Conservation (phyloP, 2,797 vertebrate species). For the Remorina albescens region DNA sequence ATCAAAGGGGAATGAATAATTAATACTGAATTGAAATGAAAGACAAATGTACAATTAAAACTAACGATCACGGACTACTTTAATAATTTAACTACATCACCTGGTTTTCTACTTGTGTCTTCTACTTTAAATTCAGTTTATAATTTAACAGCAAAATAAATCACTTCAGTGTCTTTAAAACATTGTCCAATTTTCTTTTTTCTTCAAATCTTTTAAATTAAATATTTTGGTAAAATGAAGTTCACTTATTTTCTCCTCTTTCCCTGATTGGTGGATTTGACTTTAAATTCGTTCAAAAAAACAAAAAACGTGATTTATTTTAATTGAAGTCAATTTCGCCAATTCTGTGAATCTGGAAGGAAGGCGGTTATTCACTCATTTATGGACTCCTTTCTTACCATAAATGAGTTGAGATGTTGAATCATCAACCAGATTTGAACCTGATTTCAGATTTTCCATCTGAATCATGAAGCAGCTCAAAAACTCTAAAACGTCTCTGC, state of each 20-base stretch:
- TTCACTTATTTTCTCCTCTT: background rate
- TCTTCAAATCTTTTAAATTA: background rate
- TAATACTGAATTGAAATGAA: background rate
- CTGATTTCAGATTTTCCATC: constrained; percentile 53
- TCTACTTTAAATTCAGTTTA: background rate
- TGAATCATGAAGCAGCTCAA: constrained; percentile 19
- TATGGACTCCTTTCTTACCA: background rate
- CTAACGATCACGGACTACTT: background rate
- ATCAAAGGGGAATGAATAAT: background rate
- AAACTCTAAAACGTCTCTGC: background rate
- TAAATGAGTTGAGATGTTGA: constrained; percentile 7
- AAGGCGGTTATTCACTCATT: background rate
- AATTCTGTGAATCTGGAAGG: background rate
- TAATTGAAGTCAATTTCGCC: background rate
- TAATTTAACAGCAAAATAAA: background rate
- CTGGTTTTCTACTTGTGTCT: background rate
- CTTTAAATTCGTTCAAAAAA: background rate
- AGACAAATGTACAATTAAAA: background rate
- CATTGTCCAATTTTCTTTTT: background rate
- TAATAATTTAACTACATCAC: background rate
- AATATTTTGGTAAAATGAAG: background rate
- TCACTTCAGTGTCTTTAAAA: fast-evolving
- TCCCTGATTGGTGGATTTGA: background rate
- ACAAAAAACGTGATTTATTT: background rate
- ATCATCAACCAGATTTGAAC: constrained; percentile 24